phyloP scores from a whole-genome alignment of 1,140 invertebrate genomes.

The Calycopis cecrops region DNA sequence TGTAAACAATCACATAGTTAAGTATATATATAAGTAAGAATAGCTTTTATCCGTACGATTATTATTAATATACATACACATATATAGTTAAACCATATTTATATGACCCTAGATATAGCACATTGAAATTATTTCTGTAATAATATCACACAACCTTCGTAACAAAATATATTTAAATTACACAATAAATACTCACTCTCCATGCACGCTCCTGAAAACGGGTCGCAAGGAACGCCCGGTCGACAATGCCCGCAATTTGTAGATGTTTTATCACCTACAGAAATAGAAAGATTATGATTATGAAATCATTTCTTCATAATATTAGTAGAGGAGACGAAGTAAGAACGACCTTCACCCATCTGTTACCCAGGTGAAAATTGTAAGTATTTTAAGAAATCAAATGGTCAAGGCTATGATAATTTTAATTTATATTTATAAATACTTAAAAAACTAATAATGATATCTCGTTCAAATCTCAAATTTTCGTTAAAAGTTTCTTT shows the following conservation, averaged over 20 bases:
- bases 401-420: too few relatives aligned
- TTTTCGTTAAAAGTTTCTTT: too few relatives aligned
- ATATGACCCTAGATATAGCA: neutral
- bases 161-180: neutral
- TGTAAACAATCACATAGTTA: conserved; percentile 28
- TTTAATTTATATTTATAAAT: neutral
- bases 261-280: conserved; percentile 40
- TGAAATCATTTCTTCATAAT: too few relatives aligned
- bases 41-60: conserved; percentile 24
- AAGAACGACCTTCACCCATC: too few relatives aligned
- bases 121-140: neutral
- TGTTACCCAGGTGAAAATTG: too few relatives aligned
- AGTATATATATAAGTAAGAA: conserved; percentile 31
- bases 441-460: too few relatives aligned
- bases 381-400: too few relatives aligned
- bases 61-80: conserved; percentile 21
- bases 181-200: conserved; percentile 79
- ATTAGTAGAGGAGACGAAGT: too few relatives aligned
- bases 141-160: conserved; percentile 9
- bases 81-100: conserved; percentile 11
- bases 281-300: too few relatives aligned
- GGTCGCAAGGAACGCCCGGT: conserved; percentile 83
- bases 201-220: conserved; percentile 84
- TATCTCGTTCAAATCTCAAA: too few relatives aligned
- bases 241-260: conserved; percentile 83